Conservation (phyloP, 2,113 vertebrate species). For the Caranx ignobilis region DNA sequence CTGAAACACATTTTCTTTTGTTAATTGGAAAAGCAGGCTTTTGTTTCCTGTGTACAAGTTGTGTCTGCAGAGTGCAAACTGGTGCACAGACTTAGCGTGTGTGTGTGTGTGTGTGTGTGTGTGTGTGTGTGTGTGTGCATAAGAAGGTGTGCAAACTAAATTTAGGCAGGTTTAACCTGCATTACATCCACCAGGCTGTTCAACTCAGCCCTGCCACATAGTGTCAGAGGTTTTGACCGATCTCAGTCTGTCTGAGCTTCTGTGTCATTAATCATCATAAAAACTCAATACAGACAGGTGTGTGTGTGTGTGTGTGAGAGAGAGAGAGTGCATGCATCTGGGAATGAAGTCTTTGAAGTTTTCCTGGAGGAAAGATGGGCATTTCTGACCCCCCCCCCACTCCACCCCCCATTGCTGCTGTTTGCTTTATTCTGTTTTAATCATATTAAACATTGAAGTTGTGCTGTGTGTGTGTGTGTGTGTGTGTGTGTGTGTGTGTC, state of each 20-base stretch:
- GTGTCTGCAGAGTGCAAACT: neutral
- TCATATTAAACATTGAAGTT: slow-evolving; percentile 21
- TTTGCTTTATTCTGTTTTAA: slow-evolving; percentile 42
- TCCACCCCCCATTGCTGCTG: no score
- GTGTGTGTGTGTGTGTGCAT: neutral
- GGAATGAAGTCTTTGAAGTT: slow-evolving; percentile 48
- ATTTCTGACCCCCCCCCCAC: neutral
- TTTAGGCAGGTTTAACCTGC: slow-evolving; percentile 37
- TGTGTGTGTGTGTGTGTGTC: slow-evolving; percentile 4
- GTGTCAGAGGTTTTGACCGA: slow-evolving; percentile 3
- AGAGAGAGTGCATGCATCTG: neutral
- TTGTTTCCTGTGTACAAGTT: neutral
- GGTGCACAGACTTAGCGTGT: neutral
- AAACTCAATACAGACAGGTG: neutral
- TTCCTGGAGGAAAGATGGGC: slow-evolving; percentile 19
- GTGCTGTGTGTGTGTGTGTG: slow-evolving; percentile 5
- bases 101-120: neutral
- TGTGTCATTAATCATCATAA: no score
- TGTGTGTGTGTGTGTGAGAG: neutral
- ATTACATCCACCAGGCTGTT: slow-evolving; percentile 19
- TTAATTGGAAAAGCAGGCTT: neutral
- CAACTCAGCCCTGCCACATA: neutral
- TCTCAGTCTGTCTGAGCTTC: neutral
- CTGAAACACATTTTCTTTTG: neutral
- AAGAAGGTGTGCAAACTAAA: slow-evolving; percentile 2